Evolutionary conservation across 2,797 vertebrate species (phyloP), one percentile per base, ranked within the genome.

Genomic region (Sparidentex hasta): DNA sequence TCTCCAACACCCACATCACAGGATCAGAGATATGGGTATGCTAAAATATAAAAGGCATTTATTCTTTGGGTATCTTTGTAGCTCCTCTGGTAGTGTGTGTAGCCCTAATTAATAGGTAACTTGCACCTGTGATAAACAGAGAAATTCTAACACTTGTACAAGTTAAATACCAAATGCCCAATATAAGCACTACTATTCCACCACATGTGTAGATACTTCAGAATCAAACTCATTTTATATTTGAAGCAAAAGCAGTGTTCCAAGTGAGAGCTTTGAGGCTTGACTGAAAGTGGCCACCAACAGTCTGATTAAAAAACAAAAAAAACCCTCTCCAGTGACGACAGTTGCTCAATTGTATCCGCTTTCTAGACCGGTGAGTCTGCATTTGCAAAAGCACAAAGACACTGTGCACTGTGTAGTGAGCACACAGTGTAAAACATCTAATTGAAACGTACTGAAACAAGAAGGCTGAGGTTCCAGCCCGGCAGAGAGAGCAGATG

Each of bases 11-110:
- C 88, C 46, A 55, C 84, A 54, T 90, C 87, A 67, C 88, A 90
- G 81, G 91, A 90, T 76, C 93, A 85, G 65, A 92, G 65, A 80
- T 85, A 84, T 71, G 85, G 95, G 95, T 95, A 95, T 86, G 92
- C 33, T 67, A 21, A 57, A 61, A 7, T 70, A 1, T 58, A 70
- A 1, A 0, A 65, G 1, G 23, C 21, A 47, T 50, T 50, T 5
- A 20, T 25, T 70, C 21, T 12, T 51, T 38, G 38, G 38, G 38
- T 11, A 33, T 33, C 33, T 33, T 33, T 33, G 38, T 38, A 38
- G 38, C 38, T 38, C 8, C 9, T 38, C 8, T 38, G 38, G 38
- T 38, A 11, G 8, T 38, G 38, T 38, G 38, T 7, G 29, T 33
- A 33, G 29, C 29, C 29, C 29, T 33, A 33, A 33, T 33, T 7